Evolutionary conservation across 2,113 vertebrate genomes (phyloP).

Genomic region (Equus przewalskii): DNA sequence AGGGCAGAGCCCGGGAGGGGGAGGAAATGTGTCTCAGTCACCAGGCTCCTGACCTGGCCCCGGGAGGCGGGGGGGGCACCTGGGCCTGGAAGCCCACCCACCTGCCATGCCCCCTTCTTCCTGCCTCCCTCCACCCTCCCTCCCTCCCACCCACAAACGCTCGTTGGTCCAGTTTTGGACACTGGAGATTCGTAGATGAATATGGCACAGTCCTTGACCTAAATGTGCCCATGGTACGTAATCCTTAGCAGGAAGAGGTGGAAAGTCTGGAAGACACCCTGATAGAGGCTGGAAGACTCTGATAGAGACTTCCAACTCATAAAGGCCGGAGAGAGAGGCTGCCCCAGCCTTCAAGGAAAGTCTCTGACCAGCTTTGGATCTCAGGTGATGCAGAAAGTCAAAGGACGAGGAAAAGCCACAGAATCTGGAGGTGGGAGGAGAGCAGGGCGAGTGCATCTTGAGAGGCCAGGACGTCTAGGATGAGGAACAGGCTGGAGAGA

Average conservation of each 20-base stretch:
- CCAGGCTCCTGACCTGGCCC: neutral
- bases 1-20: neutral
- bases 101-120: neutral
- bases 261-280: neutral
- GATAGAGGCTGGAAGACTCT: neutral
- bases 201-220: neutral
- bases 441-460: neutral
- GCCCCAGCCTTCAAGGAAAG: neutral
- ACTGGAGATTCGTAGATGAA: neutral
- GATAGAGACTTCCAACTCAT: neutral
- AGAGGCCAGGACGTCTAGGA: neutral
- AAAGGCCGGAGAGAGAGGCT: neutral
- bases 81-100: rapidly evolving
- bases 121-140: neutral
- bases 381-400: neutral
- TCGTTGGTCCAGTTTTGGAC: neutral
- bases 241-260: neutral
- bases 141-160: neutral
- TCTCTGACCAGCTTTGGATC: neutral
- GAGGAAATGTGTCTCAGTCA: neutral
- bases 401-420: neutral
- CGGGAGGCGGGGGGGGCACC: neutral
- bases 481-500: no score
- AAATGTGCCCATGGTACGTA: neutral
- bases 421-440: neutral